A percentile compares a stretch with the other conserved stretches of the same genome.
phyloP scores from a whole-genome alignment of 2,113 vertebrate genomes.

The Chloropsis cyanopogon region DNA sequence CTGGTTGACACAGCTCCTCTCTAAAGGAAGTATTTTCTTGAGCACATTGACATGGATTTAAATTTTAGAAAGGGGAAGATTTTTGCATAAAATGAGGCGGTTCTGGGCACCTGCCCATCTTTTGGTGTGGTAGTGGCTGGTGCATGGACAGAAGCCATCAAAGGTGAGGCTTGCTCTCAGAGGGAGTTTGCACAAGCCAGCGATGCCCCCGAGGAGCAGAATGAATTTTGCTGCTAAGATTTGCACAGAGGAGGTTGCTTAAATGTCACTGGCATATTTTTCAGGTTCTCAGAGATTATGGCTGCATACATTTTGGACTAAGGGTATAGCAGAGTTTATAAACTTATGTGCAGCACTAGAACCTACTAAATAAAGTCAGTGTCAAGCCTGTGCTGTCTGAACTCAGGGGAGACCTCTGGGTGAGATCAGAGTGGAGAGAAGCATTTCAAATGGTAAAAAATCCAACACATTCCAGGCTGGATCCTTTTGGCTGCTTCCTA shows the following conservation, averaged over 20 bases:
- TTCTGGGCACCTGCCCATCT: neutral
- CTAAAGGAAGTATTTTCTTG: neutral
- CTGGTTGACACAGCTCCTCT: neutral
- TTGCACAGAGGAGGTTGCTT: neutral
- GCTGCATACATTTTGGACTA: neutral
- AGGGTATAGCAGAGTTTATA: neutral
- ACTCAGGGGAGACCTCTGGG: neutral
- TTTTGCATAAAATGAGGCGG: neutral
- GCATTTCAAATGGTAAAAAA: neutral
- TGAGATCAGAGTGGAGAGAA: neutral
- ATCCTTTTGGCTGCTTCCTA: neutral
- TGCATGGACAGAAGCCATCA: neutral
- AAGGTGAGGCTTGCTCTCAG: neutral
- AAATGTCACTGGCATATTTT: neutral
- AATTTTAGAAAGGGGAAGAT: neutral
- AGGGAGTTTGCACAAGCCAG: neutral
- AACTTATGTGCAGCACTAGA: neutral
- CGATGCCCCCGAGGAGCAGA: neutral
- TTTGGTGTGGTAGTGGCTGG: neutral
- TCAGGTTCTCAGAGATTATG: neutral
- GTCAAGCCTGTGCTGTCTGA: fast-evolving
- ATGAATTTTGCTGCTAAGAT: neutral
- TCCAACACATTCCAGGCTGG: neutral
- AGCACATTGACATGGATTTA: neutral
- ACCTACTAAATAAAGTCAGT: neutral